Conservation (phyloP, 1,140 invertebrate species). For the Mycetomoellerius zeteki region DNA sequence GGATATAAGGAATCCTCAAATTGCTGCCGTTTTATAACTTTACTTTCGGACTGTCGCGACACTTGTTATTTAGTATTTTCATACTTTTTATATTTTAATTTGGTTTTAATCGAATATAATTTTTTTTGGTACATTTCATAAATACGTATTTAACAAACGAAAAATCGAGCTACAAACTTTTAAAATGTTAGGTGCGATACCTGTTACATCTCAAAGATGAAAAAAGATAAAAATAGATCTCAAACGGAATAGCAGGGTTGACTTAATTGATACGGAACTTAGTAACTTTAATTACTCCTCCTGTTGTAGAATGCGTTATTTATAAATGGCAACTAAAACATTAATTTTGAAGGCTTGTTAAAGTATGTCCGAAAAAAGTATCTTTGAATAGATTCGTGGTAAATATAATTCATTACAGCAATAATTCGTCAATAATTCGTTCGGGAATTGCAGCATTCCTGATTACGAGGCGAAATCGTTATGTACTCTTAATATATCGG, state of each 20-base stretch:
- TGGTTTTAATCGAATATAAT: not conserved
- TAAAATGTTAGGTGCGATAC: not conserved
- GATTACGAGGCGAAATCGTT: conserved; percentile 10
- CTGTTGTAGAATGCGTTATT: not conserved
- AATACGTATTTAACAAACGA: not conserved
- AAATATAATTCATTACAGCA: conserved; percentile 41
- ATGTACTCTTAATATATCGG: not conserved
- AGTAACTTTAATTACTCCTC: not conserved
- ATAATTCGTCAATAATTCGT: conserved; percentile 52
- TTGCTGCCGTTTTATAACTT: not conserved
- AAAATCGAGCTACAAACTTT: not conserved
- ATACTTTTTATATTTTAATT: not conserved
- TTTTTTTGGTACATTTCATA: not conserved
- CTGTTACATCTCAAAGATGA: not conserved
- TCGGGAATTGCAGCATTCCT: not conserved
- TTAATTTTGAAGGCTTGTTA: not conserved
- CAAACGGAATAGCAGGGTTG: conserved; percentile 13
- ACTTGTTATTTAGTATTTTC: not conserved
- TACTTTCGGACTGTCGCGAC: not conserved
- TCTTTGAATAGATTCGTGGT: conserved; percentile 7
- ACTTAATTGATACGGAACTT: conserved; percentile 24
- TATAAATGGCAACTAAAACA: not conserved
- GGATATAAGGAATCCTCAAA: not conserved
- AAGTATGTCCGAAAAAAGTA: not conserved
- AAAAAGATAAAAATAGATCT: not conserved